Evolutionary conservation across 2,797 vertebrate species (phyloP).

Genomic region (Sphenopsis melanotis): DNA sequence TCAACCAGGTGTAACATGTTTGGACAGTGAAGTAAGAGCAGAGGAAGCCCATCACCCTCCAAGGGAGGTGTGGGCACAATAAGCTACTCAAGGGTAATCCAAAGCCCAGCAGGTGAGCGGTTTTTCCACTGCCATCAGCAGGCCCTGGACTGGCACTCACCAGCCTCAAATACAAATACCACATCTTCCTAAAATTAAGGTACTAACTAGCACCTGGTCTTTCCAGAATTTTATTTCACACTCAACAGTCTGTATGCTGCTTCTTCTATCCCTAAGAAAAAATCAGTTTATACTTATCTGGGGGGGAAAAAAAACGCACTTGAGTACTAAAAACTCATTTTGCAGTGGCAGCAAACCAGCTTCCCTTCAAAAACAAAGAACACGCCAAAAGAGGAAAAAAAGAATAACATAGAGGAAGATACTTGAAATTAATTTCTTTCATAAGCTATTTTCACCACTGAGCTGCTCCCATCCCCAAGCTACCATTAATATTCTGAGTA

Average conservation of each 20-base stretch:
- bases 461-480: background rate
- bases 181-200: background rate
- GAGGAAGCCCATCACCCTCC: background rate
- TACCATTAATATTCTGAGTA: background rate
- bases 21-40: background rate
- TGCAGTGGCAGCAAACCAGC: background rate
- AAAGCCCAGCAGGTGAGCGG: background rate
- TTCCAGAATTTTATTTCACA: background rate
- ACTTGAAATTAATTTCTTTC: background rate
- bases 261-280: background rate
- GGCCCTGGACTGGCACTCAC: background rate
- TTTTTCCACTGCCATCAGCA: conserved; percentile 24
- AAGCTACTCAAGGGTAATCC: conserved; percentile 14
- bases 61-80: background rate
- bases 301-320: accelerated
- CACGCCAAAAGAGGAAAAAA: background rate
- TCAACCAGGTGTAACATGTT: background rate
- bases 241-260: background rate
- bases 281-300: background rate
- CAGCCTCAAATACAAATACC: background rate
- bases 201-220: background rate
- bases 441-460: background rate
- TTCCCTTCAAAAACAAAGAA: background rate
- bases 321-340: background rate
- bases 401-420: background rate